Evolutionary conservation across 2,888 invertebrate species (phyloP).

Genomic region (Fabriciana adippe): DNA sequence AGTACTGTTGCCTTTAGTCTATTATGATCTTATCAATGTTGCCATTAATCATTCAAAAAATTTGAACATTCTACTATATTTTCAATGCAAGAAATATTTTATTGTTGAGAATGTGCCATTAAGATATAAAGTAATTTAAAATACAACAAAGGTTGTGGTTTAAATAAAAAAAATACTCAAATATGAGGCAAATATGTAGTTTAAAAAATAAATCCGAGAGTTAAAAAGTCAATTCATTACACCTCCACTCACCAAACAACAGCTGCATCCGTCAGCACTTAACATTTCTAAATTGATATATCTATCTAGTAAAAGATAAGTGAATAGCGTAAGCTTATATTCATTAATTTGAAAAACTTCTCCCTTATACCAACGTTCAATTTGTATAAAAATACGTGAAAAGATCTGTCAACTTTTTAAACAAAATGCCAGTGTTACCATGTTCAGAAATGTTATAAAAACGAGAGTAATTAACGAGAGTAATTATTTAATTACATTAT

Average conservation of each 20-base stretch:
- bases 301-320: constrained; percentile 38
- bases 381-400: constrained; percentile 41
- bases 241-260: constrained; percentile 9
- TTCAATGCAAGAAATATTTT: no score
- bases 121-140: no score
- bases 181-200: background rate
- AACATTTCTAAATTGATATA: constrained; percentile 38
- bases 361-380: constrained; percentile 23
- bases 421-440: constrained; percentile 8
- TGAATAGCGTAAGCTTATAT: constrained; percentile 38
- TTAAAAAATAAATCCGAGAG: constrained; percentile 2
- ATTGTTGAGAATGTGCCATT: no score
- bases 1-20: no score
- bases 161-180: constrained; percentile 8
- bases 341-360: constrained; percentile 34
- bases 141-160: background rate
- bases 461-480: constrained; percentile 7
- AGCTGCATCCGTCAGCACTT: constrained; percentile 30
- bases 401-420: constrained; percentile 28
- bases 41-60: no score
- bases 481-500: constrained; percentile 19
- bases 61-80: no score
- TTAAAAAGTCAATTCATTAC: constrained; percentile 12
- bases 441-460: constrained; percentile 11
- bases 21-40: no score